Base-by-base conservation (phyloP, 2,888 invertebrate species). In the Xestia ashworthii region DNA sequence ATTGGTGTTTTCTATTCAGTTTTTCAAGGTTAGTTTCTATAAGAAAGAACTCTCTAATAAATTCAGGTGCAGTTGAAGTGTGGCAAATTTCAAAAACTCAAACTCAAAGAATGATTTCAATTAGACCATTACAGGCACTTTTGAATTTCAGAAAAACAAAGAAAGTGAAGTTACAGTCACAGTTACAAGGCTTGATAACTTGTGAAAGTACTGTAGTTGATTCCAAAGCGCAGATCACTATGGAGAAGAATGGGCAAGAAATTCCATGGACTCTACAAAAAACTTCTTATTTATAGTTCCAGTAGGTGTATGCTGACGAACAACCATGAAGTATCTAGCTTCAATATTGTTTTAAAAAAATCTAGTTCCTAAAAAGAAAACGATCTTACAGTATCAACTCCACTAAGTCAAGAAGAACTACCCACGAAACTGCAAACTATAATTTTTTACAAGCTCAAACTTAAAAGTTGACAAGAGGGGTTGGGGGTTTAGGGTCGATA, bases 401-500 rank as follows among this genome's bases (percentile, higher is more conserved):
- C 11, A n/a, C 22, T 62, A 62, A 85, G 50, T 50, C 60, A 58
- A 84, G 50, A 16, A 14, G 22, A 84, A 32, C 58, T n/a, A 50
- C 6, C 41, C 6, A 19, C 38, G 16, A 62, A 80, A 82, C 58
- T 66, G 46, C 68, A 48, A 77, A 78, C 70, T 58, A 66, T n/a
- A 79, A 65, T 74, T 83, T 87, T 89, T 89, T 85, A 81, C 78
- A 84, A 88, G 79, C 75, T 83, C 83, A 87, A 89, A 89, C 83
- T 91, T 91, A 91, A 92, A 93, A 92, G 93, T 95, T 95, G 95
- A 95, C 95, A 94, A 89, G 86, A 84, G 89, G 91, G 86, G 87
- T 62, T 83, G 84, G 84, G 83, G 84, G 85, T 83, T 83, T 83
- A 87, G 92, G 95, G 94, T 96, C 96, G 96, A 96, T 96, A 95